Percentiles rank a stretch among this genome's conserved stretches.
These are phyloP conservation scores for Phengaris arion DNA, from an alignment of 2,888 invertebrate genomes.

Conservation along the genomic window DNA sequence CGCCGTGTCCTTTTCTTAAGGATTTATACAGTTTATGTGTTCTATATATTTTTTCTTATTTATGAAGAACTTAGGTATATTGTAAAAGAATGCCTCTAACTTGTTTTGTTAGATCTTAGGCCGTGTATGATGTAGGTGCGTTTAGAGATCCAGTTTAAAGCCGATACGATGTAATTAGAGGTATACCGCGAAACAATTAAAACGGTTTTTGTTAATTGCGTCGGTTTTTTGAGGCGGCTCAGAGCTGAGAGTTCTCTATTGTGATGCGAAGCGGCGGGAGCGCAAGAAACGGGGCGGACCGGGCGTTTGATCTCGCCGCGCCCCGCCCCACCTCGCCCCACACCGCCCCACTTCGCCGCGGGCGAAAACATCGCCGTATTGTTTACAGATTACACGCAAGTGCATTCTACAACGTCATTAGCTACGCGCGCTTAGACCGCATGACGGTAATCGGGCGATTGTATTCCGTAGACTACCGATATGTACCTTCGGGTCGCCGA, in stretches of 20 bases:
- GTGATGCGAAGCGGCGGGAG: background rate
- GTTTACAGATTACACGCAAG: slow-evolving; percentile 14
- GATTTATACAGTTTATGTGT: too few relatives aligned
- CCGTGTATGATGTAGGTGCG: background rate
- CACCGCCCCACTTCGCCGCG: background rate
- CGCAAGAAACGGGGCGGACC: slow-evolving; percentile 20
- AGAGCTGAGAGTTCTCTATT: background rate
- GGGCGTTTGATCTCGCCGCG: slow-evolving; percentile 13
- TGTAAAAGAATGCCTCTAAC: too few relatives aligned
- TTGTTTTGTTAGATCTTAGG: background rate
- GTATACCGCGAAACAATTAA: slow-evolving; percentile 10
- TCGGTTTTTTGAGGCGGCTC: slow-evolving; percentile 4
- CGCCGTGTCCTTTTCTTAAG: too few relatives aligned
- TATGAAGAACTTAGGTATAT: too few relatives aligned
- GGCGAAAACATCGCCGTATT: slow-evolving; percentile 10
- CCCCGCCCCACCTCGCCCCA: slow-evolving; percentile 7
- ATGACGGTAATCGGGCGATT: background rate
- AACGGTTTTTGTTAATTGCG: slow-evolving; percentile 28
- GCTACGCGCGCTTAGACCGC: slow-evolving; percentile 13
- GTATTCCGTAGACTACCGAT: background rate
- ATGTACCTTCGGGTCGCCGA: too few relatives aligned
- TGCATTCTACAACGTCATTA: slow-evolving; percentile 8
- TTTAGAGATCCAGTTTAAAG: background rate
- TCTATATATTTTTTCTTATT: too few relatives aligned
- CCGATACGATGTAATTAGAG: slow-evolving; percentile 9